These are phyloP conservation scores for Cichladusa arquata DNA, from an alignment of 2,113 vertebrate genomes.

Conservation along the genomic window DNA sequence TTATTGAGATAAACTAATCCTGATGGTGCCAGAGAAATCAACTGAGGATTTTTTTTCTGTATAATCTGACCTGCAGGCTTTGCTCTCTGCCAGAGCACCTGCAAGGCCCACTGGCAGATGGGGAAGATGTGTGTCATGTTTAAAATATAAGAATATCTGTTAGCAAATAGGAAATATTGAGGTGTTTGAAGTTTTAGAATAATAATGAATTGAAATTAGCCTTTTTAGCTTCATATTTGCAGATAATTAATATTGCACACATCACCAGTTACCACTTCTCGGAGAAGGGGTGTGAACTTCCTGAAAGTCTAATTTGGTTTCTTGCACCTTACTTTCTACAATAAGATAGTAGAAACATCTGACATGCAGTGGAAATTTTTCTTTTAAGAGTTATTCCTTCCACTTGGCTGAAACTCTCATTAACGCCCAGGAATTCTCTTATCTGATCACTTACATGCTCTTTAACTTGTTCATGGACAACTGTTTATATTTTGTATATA, in stretches of 20 bases:
- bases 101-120: not conserved
- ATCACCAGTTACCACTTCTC: not conserved
- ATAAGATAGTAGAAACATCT: not conserved
- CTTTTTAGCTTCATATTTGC: not conserved
- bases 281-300: not conserved
- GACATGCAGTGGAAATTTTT: not conserved
- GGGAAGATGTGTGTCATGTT: not conserved
- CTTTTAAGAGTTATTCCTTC: not conserved
- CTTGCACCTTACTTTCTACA: not conserved
- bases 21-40: not conserved
- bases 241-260: not conserved
- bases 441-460: not conserved
- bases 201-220: not conserved
- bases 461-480: not conserved
- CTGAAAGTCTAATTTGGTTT: not conserved
- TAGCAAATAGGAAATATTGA: not conserved
- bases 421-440: not conserved
- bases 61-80: not conserved
- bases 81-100: not conserved
- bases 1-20: not conserved
- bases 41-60: not conserved
- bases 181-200: constrained; percentile 2
- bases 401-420: not conserved
- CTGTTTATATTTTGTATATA: not conserved
- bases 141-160: not conserved